phyloP scores from a whole-genome alignment of 2,113 vertebrate species.

The Microcebus griseorufus region DNA sequence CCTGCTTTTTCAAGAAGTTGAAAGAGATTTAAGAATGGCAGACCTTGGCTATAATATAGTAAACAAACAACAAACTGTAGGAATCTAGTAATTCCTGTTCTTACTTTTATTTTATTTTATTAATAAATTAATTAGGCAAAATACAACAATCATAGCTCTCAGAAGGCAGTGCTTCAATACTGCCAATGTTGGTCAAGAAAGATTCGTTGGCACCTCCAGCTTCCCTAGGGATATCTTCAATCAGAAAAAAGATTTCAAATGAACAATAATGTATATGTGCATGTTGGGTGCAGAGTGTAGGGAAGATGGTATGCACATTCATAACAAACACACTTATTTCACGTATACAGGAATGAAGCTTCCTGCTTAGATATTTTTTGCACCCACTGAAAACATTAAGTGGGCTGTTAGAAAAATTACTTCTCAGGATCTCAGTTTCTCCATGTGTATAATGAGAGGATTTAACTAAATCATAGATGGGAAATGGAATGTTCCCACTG shows the following conservation, averaged over 20 bases:
- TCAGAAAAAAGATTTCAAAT: neutral
- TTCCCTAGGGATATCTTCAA: neutral
- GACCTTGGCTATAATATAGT: neutral
- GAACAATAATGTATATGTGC: neutral
- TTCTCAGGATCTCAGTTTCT: conserved; percentile 26
- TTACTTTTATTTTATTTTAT: neutral
- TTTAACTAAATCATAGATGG: conserved; percentile 2
- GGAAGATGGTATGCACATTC: neutral
- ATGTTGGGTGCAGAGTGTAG: rapidly evolving
- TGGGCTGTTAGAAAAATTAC: neutral
- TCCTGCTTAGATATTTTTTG: neutral
- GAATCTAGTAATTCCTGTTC: neutral
- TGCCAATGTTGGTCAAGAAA: neutral
- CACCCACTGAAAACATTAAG: neutral
- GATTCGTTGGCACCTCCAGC: neutral
- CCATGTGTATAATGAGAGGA: neutral
- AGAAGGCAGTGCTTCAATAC: neutral
- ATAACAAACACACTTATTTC: neutral
- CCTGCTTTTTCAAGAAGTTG: neutral
- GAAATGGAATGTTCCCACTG: neutral
- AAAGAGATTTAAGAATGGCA: conserved; percentile 27
- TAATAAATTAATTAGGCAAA: neutral
- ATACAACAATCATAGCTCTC: neutral
- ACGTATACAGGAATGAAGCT: neutral
- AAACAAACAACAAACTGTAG: neutral